Conservation (phyloP, 2,113 vertebrate species). For the Tragelaphus imberbis region DNA sequence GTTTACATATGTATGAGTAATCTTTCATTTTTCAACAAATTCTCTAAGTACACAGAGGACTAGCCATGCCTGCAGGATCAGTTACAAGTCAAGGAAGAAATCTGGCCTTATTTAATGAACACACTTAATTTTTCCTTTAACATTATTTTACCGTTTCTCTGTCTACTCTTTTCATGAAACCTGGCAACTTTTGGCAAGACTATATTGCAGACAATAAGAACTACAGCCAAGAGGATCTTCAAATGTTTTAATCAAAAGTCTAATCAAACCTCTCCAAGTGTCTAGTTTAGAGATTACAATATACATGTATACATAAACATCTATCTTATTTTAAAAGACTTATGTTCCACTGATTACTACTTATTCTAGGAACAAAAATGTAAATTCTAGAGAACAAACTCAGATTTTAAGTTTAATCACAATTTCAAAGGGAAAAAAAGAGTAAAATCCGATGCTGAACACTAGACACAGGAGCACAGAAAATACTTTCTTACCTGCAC, state of each 20-base stretch:
- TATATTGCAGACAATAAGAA: not conserved
- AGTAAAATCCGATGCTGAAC: not conserved
- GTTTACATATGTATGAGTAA: not conserved
- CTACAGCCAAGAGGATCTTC: not conserved
- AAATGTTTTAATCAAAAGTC: not conserved
- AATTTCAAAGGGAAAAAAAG: not conserved
- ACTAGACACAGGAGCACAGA: not conserved
- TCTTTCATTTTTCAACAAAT: not conserved
- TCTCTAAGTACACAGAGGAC: not conserved
- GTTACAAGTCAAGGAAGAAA: not conserved
- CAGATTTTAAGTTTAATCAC: not conserved
- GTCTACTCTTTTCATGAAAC: not conserved
- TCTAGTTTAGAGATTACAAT: not conserved
- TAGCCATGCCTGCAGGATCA: not conserved
- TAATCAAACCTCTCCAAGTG: not conserved
- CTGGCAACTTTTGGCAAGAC: not conserved
- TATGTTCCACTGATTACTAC: not conserved
- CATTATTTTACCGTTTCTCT: not conserved
- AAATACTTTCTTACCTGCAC: conserved; percentile 87
- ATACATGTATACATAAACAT: not conserved
- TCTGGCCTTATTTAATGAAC: not conserved
- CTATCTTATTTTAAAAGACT: not conserved
- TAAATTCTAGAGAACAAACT: not conserved
- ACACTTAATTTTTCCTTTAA: not conserved
- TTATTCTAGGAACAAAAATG: not conserved